Percentiles rank a stretch among this genome's conserved stretches.
phyloP scores from a whole-genome alignment of 2,113 vertebrate genomes.

The Centropristis striata region DNA sequence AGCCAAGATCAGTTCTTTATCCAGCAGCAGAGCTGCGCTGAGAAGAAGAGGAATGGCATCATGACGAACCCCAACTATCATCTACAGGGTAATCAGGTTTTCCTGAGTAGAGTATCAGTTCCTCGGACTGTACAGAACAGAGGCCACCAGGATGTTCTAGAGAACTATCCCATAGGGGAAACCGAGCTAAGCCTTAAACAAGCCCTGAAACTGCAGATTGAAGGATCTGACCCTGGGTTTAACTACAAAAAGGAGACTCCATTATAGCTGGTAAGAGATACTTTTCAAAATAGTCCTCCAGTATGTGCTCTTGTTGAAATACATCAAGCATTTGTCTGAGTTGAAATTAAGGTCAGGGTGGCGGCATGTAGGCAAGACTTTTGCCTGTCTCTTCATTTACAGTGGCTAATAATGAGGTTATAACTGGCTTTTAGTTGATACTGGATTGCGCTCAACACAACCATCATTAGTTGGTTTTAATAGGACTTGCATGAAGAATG shows the following conservation, averaged over 20 bases:
- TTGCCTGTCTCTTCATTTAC: constrained; percentile 8
- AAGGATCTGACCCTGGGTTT: constrained; percentile 93
- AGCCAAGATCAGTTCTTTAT: constrained; percentile 91
- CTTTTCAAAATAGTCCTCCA: constrained; percentile 26
- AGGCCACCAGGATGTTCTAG: constrained; percentile 93
- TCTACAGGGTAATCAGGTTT: constrained; percentile 96
- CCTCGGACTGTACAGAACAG: constrained; percentile 90
- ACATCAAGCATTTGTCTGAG: constrained; percentile 37
- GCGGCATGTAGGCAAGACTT: not conserved
- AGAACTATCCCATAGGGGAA: constrained; percentile 93
- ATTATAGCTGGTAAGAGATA: constrained; percentile 90
- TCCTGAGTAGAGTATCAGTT: constrained; percentile 94
- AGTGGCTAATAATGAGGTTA: constrained; percentile 30
- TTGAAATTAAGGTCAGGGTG: constrained; percentile 36
- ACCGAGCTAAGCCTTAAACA: constrained; percentile 98
- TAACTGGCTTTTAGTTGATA: constrained; percentile 14
- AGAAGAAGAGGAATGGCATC: constrained; percentile 97
- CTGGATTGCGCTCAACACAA: constrained; percentile 40
- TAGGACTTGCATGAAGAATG: constrained; percentile 60
- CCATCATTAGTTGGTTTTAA: constrained; percentile 46
- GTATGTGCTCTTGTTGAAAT: constrained; percentile 29
- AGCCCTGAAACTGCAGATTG: constrained; percentile 97
- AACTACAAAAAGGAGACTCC: constrained; percentile 99
- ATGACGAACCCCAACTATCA: constrained; percentile 99
- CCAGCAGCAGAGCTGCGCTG: constrained; percentile 92